Base-by-base conservation (phyloP, 2,888 invertebrate genomes). In the Steromphala cineraria region DNA sequence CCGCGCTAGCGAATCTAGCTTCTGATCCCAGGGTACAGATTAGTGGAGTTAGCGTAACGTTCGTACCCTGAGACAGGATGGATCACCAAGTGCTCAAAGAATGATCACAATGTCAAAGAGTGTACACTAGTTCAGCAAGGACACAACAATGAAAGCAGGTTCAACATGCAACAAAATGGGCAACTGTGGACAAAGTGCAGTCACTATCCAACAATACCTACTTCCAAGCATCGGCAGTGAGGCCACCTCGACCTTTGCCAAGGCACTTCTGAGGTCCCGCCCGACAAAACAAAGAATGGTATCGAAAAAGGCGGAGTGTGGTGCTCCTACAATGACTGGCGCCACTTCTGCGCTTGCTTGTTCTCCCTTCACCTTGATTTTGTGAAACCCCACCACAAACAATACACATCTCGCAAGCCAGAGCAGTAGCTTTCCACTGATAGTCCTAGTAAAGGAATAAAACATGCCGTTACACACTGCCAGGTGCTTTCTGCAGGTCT, bases 261-360 rank as follows among this genome's bases (percentile, higher is more conserved):
- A 83, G 10, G 81, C 85, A 75, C 87, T 87, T 31, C 89, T 89
- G 40, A 91, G 78, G 19, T 82, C 85, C 4, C 75, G 40, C 31
- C 83, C 82, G 80, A 83, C 86, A 84, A 88, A 89, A 21, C 87
- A 67, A 40, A 84, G 76, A 53, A 89, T 75, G n/a, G 97, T 96
- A 94, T 98, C 98, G 94, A 97, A 96, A 95, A 96, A 98, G 82
- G 96, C 96, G 53, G 98, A 98, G 93, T 98, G 98, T 2, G 98
- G 98, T 3, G 97, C 98, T 83, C 97, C 95, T 81, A 96, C 96
- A 85, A 98, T 94, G 93, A 98, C 95, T 0, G 90, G 89, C n/a
- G 91, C 90, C 40, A 83, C 81, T 10, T 5, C 36, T 21, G 88
- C 53, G 19, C 82, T 67, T 21, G 82, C 87, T 21, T 82, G 84